Evolutionary conservation across 2,888 invertebrate genomes (phyloP), one percentile per base, ranked within the genome.

Genomic region (Drosophila atripex): DNA sequence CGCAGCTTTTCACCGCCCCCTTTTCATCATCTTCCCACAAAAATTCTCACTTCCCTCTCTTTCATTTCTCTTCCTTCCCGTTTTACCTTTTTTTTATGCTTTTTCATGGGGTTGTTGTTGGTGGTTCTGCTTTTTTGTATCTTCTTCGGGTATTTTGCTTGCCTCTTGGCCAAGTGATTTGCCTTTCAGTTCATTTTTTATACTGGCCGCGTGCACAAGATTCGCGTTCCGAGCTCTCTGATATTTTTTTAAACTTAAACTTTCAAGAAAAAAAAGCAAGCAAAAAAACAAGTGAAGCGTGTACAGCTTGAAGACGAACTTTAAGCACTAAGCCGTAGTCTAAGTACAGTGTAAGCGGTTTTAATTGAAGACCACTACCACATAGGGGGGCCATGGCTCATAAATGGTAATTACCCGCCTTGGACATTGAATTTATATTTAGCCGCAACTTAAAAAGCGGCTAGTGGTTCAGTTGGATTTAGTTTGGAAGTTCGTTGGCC

Each of bases 121-220:
- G 41, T 43, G 38, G 41, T 45, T 52, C 47, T 63, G 61, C 58
- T 76, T 51, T 56, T 35, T 32, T 32, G 77, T 78, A 69, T 78
- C 85, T 80, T 83, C 78, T 85, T 78, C 59, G 51, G 53, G 28
- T 28, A 28, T 28, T 28, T 57, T 63, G 45, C 23, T 60, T 45
- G 71, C 66, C 58, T 72, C 65, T 72, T 72, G 50, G 68, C 77
- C 76, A 66, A 68, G 63, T 79, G 82, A 77, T 82, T 82, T 71
- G 82, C 59, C 63, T 75, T 76, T 86, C 79, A 85, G 86, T 85
- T 82, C 72, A 76, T 66, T 77, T 84, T 76, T 78, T 70, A 71
- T 69, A 71, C 79, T 61, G 79, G 73, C 73, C 80, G 85, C 71
- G 76, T 75, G 71, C 71, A 76, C 66, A 74, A 78, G 68, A 59